Conservation (phyloP, 2,113 vertebrate genomes). For the Gadus chalcogrammus region DNA sequence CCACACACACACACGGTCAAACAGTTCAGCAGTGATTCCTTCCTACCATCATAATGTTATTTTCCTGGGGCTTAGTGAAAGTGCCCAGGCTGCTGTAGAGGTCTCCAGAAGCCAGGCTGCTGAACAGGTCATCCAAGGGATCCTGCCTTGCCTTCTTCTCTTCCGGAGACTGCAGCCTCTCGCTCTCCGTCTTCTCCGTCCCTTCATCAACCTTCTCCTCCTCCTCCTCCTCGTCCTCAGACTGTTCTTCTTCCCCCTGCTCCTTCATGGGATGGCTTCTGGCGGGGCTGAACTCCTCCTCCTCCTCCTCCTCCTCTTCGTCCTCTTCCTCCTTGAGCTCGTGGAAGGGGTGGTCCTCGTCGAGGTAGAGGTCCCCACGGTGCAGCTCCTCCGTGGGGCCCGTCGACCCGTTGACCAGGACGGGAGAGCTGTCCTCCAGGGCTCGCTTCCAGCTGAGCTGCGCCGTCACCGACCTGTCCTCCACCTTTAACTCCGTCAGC, state of each 20-base stretch:
- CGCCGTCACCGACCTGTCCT: constrained; percentile 79
- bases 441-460: constrained; percentile 83
- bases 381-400: constrained; percentile 42
- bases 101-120: constrained; percentile 48
- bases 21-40: too few relatives aligned
- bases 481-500: constrained; percentile 81
- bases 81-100: constrained; percentile 48
- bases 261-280: constrained; percentile 29
- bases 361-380: constrained; percentile 44
- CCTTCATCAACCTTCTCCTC: constrained; percentile 17
- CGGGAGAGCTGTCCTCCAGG: constrained; percentile 73
- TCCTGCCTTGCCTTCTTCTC: constrained; percentile 49
- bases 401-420: constrained; percentile 79
- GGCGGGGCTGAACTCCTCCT: constrained; percentile 19
- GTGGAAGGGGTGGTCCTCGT: constrained; percentile 38
- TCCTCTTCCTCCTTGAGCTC: constrained; percentile 56
- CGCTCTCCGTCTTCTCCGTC: constrained; percentile 46
- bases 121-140: constrained; percentile 62
- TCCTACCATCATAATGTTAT: neutral
- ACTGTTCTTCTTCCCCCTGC: constrained; percentile 47
- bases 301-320: constrained; percentile 37
- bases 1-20: too few relatives aligned
- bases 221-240: constrained; percentile 35
- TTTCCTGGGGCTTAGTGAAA: constrained; percentile 46
- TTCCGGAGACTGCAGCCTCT: constrained; percentile 27